Percentiles rank a stretch among this genome's conserved stretches.
Conservation (phyloP, 2,888 invertebrate species). For the Melinaea menophilus region DNA sequence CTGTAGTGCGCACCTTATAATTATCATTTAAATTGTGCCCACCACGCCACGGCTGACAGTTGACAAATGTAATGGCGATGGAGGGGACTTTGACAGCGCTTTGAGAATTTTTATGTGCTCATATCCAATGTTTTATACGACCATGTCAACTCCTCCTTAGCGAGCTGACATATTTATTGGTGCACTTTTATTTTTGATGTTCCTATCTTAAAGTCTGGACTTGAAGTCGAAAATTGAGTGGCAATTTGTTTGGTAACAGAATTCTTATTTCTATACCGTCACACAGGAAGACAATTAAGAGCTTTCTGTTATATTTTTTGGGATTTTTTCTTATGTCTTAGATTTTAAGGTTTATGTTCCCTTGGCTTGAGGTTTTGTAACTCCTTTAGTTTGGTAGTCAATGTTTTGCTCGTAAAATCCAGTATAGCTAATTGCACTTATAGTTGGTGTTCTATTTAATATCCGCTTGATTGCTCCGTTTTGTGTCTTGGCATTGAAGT, state of each 20-base stretch:
- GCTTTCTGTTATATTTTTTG: conserved; percentile 38
- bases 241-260: conserved; percentile 17
- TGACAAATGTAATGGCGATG: conserved; percentile 76
- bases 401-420: conserved; percentile 70
- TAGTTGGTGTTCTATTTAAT: conserved; percentile 69
- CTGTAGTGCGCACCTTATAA: conserved; percentile 56
- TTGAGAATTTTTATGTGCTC: conserved; percentile 75
- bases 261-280: conserved; percentile 35
- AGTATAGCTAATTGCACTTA: conserved; percentile 59
- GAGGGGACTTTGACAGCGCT: conserved; percentile 64
- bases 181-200: conserved; percentile 4
- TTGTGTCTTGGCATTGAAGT: conserved; percentile 53
- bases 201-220: conserved; percentile 11
- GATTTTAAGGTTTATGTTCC: conserved; percentile 3
- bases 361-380: conserved; percentile 5
- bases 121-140: conserved; percentile 74
- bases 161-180: conserved; percentile 40
- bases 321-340: conserved; percentile 20
- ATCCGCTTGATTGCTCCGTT: conserved; percentile 62
- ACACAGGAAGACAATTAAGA: conserved; percentile 46
- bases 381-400: conserved; percentile 38
- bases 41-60: conserved; percentile 71
- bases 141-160: conserved; percentile 65
- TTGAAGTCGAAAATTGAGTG: conserved; percentile 31
- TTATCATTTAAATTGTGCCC: conserved; percentile 75